These are phyloP conservation scores for Coregonus clupeaformis DNA, from an alignment of 2,113 vertebrate genomes.

Conservation along the genomic window DNA sequence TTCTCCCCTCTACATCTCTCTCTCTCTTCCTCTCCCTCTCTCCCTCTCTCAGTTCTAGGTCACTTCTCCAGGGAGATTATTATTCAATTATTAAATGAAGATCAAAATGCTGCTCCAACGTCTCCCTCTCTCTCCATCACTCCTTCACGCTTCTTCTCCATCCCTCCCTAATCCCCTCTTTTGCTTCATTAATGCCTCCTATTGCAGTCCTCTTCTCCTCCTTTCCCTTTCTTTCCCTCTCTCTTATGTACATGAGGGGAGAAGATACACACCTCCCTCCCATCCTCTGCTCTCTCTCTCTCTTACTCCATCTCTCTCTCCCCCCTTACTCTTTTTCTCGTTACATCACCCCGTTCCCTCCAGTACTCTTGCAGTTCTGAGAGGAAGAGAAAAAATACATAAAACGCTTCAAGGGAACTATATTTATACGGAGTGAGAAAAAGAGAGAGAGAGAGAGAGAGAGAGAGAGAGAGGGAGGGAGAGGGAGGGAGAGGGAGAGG, in stretches of 20 bases:
- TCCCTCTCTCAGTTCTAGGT: constrained; percentile 74
- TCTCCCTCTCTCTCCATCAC: constrained; percentile 46
- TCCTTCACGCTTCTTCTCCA: constrained; percentile 41
- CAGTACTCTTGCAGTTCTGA: constrained; percentile 47
- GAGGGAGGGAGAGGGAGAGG: too few relatives aligned
- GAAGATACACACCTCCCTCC: neutral
- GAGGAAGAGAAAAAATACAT: constrained; percentile 11
- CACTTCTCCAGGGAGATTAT: constrained; percentile 79
- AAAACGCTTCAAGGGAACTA: constrained; percentile 57
- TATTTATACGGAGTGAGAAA: constrained; percentile 51
- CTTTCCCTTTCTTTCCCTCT: constrained; percentile 6
- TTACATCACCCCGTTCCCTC: constrained; percentile 54
- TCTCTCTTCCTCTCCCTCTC: neutral
- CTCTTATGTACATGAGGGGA: constrained; percentile 14
- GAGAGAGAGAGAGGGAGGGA: constrained; percentile 11
- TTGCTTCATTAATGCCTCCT: neutral
- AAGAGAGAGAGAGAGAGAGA: constrained; percentile 26
- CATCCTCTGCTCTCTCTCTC: constrained; percentile 14
- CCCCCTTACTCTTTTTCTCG: constrained; percentile 33
- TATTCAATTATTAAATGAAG: constrained; percentile 85
- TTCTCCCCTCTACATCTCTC: neutral
- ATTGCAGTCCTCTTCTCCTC: neutral
- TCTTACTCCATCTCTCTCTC: neutral
- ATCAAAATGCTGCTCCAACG: constrained; percentile 71
- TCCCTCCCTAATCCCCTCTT: constrained; percentile 18